Conservation (phyloP, 2,888 invertebrate genomes). For the Volucella inanis region DNA sequence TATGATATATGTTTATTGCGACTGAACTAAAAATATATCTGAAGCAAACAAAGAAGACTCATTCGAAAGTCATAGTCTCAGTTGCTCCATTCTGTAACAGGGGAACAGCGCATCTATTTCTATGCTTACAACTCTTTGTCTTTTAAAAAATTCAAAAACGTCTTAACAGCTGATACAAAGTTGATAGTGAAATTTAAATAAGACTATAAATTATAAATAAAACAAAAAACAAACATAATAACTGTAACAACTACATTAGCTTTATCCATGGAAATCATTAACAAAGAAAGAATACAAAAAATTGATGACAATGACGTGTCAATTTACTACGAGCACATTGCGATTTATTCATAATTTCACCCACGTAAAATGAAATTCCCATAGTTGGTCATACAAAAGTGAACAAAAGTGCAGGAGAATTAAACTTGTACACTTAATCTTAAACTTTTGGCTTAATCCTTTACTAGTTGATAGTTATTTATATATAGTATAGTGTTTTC, state of each 20-base stretch:
- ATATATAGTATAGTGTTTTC: too few relatives aligned
- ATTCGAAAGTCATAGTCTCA: too few relatives aligned
- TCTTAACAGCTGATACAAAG: neutral
- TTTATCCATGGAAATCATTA: neutral
- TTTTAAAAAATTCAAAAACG: neutral
- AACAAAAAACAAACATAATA: neutral
- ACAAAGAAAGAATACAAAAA: neutral
- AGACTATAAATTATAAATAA: neutral
- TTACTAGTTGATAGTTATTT: too few relatives aligned
- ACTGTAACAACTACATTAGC: neutral
- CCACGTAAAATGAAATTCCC: neutral
- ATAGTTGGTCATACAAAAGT: neutral
- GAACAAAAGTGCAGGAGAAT: neutral
- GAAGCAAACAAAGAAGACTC: too few relatives aligned
- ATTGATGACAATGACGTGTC: constrained; percentile 7
- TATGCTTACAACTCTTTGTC: neutral
- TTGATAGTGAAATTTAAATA: constrained; percentile 1
- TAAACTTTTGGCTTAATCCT: too few relatives aligned
- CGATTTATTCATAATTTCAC: neutral
- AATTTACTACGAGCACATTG: neutral
- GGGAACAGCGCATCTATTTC: too few relatives aligned
- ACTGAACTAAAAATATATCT: too few relatives aligned
- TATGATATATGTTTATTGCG: too few relatives aligned
- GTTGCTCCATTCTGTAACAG: too few relatives aligned
- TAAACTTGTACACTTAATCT: neutral